Conservation (phyloP, 2,113 vertebrate genomes). For the Thamnophis sirtalis region DNA sequence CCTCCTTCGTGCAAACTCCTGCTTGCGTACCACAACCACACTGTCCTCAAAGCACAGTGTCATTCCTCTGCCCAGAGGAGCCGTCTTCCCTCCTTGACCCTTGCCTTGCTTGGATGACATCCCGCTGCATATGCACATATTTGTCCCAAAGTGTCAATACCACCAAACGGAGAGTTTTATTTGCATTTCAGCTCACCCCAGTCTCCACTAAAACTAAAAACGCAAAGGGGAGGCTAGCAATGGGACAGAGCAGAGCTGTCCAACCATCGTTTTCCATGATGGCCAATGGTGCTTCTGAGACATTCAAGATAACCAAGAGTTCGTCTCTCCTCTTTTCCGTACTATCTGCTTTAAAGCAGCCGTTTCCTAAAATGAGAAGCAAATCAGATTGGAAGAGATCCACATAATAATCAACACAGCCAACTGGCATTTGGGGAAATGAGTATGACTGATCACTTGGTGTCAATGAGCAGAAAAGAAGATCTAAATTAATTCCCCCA, state of each 20-base stretch:
- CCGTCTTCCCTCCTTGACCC: neutral
- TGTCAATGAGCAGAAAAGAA: neutral
- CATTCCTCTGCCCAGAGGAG: neutral
- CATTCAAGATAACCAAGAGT: neutral
- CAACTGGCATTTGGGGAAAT: neutral
- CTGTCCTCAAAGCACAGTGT: neutral
- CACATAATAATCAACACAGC: neutral
- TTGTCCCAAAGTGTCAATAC: neutral
- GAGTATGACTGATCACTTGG: neutral
- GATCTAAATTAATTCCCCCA: neutral
- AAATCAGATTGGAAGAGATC: neutral
- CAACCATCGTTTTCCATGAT: neutral
- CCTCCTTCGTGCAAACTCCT: neutral
- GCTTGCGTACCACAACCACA: neutral
- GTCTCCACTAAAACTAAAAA: neutral
- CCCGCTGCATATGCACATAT: neutral
- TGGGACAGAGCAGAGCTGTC: neutral
- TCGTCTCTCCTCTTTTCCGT: neutral
- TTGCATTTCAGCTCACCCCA: neutral
- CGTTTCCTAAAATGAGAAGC: neutral
- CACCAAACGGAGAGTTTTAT: neutral
- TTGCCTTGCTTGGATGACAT: neutral
- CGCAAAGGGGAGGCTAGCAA: neutral
- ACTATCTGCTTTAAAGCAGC: neutral
- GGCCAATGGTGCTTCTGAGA: neutral